A percentile compares a stretch with the other conserved stretches of the same genome.
phyloP scores from a whole-genome alignment of 2,113 vertebrate genomes.

The Antechinus stuartii region DNA sequence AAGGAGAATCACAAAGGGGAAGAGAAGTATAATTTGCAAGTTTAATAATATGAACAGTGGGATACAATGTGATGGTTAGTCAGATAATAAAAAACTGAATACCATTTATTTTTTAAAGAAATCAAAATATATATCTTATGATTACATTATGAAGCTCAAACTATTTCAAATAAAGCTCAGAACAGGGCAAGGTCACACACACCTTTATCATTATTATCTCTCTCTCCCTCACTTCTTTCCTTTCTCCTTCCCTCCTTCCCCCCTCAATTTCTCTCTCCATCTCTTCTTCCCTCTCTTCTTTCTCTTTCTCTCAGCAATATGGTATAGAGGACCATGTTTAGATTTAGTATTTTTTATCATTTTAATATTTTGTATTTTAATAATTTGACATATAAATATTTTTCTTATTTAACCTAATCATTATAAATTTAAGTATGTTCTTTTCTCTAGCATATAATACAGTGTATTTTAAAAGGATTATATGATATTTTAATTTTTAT shows the following conservation, averaged over 20 bases:
- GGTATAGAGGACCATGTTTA: no score
- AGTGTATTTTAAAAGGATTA: neutral
- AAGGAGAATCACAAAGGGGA: conserved; percentile 18
- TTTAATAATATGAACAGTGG: conserved; percentile 16
- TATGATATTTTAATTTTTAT: neutral
- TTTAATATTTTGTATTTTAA: neutral
- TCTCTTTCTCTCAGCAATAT: no score
- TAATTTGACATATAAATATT: neutral
- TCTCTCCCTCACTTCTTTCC: no score
- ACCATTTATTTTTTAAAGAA: neutral
- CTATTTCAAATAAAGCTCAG: neutral
- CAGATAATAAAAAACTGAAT: neutral
- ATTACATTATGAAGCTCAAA: neutral
- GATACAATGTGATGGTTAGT: conserved; percentile 1
- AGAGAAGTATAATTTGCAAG: neutral
- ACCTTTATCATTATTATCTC: neutral
- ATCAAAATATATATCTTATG: neutral
- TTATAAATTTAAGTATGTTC: neutral
- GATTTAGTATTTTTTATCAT: no score
- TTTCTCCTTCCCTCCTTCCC: no score
- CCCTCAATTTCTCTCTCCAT: no score
- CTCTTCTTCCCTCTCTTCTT: no score
- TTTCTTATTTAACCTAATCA: neutral
- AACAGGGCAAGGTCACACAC: neutral
- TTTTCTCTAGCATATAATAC: neutral